Conservation (phyloP, 1,140 invertebrate species). For the Eulimnadia texana region DNA sequence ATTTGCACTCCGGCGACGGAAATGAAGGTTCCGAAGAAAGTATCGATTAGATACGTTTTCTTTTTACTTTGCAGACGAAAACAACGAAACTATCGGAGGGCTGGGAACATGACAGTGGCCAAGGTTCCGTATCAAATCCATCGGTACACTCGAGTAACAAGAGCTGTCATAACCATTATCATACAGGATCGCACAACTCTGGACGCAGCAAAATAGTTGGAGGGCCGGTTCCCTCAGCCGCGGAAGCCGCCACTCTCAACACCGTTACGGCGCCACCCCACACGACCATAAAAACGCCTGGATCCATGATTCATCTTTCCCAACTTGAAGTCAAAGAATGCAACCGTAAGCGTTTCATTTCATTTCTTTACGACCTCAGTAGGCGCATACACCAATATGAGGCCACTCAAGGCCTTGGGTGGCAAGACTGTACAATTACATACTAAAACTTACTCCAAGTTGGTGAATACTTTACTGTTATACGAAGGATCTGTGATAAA, state of each 20-base stretch:
- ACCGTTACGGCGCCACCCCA: neutral
- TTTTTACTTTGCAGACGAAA: slow-evolving; percentile 8
- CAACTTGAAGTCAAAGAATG: neutral
- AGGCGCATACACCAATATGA: neutral
- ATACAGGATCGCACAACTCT: neutral
- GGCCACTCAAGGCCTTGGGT: neutral
- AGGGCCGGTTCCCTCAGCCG: neutral
- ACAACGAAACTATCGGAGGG: slow-evolving; percentile 1
- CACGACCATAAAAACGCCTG: neutral
- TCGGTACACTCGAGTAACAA: slow-evolving; percentile 11
- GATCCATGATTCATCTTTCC: neutral
- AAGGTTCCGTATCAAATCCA: slow-evolving; percentile 16
- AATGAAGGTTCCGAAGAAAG: no score
- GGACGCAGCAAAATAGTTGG: neutral
- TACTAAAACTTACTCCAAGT: no score
- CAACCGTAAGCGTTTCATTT: neutral
- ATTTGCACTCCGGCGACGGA: no score
- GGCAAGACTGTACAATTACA: neutral
- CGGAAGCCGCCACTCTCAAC: neutral
- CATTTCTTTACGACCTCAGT: no score
- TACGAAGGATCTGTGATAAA: no score
- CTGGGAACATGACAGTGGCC: slow-evolving; percentile 17
- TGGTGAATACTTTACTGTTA: no score
- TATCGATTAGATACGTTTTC: no score
- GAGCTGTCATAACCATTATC: neutral